Evolutionary conservation across 2,797 vertebrate genomes (phyloP).

Genomic region (Micrastur ruficollis): DNA sequence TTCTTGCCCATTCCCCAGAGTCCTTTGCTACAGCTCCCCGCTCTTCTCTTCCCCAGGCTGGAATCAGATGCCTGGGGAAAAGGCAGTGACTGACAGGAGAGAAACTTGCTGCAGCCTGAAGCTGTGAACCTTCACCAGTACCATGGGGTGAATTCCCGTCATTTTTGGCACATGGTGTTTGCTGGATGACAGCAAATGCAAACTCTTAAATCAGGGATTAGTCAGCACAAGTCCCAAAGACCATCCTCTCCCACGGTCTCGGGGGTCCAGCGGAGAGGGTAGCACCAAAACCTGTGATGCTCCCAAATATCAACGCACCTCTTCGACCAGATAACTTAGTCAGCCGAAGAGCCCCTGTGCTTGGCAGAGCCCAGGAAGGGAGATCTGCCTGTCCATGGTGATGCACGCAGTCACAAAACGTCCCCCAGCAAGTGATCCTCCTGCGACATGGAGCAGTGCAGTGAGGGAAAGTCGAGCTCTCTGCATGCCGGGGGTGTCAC

Average conservation of each 20-base stretch:
- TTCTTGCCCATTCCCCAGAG: background rate
- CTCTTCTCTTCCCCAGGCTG: background rate
- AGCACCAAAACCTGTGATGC: background rate
- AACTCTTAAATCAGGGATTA: slow-evolving; percentile 19
- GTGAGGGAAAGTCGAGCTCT: background rate
- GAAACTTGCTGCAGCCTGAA: background rate
- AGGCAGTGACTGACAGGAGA: background rate
- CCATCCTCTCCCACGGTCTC: background rate
- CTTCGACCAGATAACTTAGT: background rate
- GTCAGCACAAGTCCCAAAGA: background rate
- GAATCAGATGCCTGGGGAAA: background rate
- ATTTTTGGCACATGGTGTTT: background rate
- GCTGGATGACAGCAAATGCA: slow-evolving; percentile 14
- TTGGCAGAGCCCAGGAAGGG: background rate
- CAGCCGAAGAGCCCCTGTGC: background rate
- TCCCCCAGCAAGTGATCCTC: background rate
- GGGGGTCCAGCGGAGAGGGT: background rate
- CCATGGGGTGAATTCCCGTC: slow-evolving; percentile 7
- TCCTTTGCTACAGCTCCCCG: background rate
- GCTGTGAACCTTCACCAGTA: background rate
- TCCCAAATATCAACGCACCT: background rate
- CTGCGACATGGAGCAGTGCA: background rate
- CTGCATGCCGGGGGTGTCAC: background rate
- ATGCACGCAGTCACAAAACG: rapidly evolving
- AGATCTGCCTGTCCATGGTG: background rate